phyloP scores from a whole-genome alignment of 2,113 vertebrate genomes.

The Henicopernis longicauda region DNA sequence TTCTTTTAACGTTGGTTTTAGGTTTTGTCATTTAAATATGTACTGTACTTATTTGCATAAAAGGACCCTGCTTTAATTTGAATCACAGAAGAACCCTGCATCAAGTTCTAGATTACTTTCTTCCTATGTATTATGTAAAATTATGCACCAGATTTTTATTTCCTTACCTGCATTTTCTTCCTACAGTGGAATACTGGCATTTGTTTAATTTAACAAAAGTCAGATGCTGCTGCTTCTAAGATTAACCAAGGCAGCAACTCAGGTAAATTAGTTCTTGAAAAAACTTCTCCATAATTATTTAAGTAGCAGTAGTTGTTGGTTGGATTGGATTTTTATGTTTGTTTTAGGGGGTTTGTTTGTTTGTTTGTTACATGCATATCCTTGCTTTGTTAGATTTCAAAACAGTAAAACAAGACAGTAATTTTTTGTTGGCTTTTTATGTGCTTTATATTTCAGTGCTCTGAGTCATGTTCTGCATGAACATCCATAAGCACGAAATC shows the following conservation, averaged over 20 bases:
- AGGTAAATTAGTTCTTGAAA: background rate
- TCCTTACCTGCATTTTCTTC: background rate
- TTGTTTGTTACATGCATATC: background rate
- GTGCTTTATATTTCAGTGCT: background rate
- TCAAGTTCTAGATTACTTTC: background rate
- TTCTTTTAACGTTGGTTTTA: background rate
- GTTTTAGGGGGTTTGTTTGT: background rate
- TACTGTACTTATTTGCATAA: background rate
- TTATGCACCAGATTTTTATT: background rate
- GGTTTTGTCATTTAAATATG: background rate
- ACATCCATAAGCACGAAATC: background rate
- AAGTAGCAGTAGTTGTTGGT: background rate
- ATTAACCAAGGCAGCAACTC: background rate
- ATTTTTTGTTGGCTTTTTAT: background rate
- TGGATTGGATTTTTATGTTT: background rate
- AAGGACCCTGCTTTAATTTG: background rate
- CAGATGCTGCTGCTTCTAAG: background rate
- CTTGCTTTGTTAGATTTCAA: background rate
- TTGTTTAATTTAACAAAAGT: constrained; percentile 15
- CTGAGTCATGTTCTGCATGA: background rate
- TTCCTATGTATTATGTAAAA: background rate
- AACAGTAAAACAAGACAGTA: background rate
- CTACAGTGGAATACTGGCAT: background rate
- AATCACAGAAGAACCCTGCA: background rate
- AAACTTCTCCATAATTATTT: background rate